phyloP scores from a whole-genome alignment of 2,797 vertebrate species.

The Falco naumanni region DNA sequence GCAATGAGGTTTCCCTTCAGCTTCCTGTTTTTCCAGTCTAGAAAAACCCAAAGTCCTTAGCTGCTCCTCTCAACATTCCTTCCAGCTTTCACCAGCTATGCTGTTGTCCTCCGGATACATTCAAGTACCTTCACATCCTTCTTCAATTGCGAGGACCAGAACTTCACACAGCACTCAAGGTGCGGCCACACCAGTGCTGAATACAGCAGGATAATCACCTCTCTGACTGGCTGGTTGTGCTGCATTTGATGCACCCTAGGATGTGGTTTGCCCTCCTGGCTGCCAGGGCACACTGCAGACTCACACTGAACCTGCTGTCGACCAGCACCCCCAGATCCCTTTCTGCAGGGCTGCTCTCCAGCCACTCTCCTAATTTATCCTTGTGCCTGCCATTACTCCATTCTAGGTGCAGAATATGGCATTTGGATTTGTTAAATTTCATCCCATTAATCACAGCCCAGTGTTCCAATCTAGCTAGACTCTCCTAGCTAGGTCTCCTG shows the following conservation, averaged over 20 bases:
- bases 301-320: not conserved
- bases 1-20: too few species aligned
- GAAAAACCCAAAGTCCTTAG: not conserved
- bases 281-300: too few species aligned
- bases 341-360: not conserved
- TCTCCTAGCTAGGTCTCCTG: not conserved
- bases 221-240: too few species aligned
- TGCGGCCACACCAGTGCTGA: too few species aligned
- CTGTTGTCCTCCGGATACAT: not conserved
- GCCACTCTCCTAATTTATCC: not conserved
- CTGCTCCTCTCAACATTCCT: not conserved
- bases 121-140: not conserved
- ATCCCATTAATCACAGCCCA: not conserved
- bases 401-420: not conserved
- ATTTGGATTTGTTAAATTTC: not conserved
- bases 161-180: not conserved
- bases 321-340: not conserved
- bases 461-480: not conserved
- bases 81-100: not conserved
- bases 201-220: too few species aligned
- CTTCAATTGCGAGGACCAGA: not conserved
- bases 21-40: not conserved
- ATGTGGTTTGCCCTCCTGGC: too few species aligned
- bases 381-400: accelerated
- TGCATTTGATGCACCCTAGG: too few species aligned